Conservation (phyloP, 2,888 invertebrate genomes). For the Torymus tubicola region DNA sequence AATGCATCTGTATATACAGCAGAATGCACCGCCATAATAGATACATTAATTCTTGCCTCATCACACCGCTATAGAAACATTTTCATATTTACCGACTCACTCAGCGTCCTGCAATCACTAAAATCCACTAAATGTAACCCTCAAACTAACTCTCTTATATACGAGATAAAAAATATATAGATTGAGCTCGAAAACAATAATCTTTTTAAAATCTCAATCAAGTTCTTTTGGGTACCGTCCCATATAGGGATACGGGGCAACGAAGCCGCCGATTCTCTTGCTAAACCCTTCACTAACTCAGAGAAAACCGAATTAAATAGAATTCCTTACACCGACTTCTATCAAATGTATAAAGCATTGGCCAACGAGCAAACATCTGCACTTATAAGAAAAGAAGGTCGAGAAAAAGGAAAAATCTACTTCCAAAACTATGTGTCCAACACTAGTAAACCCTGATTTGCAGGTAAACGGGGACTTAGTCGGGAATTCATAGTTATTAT, state of each 20-base stretch:
- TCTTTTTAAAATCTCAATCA: neutral
- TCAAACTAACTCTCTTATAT: neutral
- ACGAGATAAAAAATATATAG: no score
- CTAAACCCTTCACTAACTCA: no score
- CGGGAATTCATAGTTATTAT: slow-evolving; percentile 9
- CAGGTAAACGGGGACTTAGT: no score
- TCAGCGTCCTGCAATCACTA: neutral
- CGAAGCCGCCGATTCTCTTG: neutral
- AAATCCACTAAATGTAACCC: neutral
- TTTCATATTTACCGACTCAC: neutral
- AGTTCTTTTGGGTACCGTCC: slow-evolving; percentile 14
- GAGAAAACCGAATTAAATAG: no score
- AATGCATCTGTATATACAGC: neutral
- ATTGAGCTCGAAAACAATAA: neutral
- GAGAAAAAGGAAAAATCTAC: no score
- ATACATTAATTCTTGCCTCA: neutral
- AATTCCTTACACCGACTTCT: neutral
- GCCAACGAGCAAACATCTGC: no score
- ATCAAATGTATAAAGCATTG: no score
- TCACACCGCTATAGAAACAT: neutral
- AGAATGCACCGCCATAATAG: neutral
- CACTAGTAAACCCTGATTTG: no score
- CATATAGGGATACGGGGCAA: neutral
- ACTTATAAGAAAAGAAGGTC: no score
- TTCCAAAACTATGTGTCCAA: no score